These are phyloP conservation scores for Lytechinus pictus DNA, from an alignment of 35 echinoderm and acorn worm genomes.

Conservation along the genomic window DNA sequence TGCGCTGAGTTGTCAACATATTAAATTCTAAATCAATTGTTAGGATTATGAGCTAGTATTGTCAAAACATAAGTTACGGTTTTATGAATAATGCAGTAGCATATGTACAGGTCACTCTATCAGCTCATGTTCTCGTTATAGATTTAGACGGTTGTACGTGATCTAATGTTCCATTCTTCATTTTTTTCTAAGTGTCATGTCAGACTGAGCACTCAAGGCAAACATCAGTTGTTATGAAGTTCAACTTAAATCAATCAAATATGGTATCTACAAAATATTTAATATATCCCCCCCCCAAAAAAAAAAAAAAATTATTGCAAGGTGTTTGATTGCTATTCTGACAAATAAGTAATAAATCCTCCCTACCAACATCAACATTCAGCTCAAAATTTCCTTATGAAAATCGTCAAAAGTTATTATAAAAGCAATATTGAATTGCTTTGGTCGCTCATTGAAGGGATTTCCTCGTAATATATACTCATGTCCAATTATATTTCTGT, in stretches of 20 bases:
- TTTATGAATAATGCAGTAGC: neutral
- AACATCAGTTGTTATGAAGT: neutral
- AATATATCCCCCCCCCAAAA: too few species aligned
- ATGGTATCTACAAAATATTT: neutral
- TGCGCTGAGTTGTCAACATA: constrained; percentile 32
- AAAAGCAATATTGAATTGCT: too few species aligned
- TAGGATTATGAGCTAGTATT: neutral
- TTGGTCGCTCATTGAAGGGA: too few species aligned
- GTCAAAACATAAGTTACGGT: neutral
- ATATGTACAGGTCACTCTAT: neutral
- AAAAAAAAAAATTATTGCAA: neutral
- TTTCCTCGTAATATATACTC: too few species aligned
- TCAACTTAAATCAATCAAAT: constrained; percentile 7
- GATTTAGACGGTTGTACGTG: neutral
- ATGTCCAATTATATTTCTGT: too few species aligned
- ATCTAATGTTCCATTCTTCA: neutral
- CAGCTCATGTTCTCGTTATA: constrained; percentile 18
- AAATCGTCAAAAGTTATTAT: neutral
- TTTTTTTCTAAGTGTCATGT: neutral
- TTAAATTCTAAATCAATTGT: constrained; percentile 25
- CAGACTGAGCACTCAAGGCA: neutral
- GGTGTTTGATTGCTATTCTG: neutral
- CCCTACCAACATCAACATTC: neutral
- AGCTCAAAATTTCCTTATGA: neutral
- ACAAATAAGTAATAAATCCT: neutral